phyloP scores from a whole-genome alignment of 30 jellyfish, hydroid and myxozoan genomes.

The Hydractinia symbiolongicarpus region DNA sequence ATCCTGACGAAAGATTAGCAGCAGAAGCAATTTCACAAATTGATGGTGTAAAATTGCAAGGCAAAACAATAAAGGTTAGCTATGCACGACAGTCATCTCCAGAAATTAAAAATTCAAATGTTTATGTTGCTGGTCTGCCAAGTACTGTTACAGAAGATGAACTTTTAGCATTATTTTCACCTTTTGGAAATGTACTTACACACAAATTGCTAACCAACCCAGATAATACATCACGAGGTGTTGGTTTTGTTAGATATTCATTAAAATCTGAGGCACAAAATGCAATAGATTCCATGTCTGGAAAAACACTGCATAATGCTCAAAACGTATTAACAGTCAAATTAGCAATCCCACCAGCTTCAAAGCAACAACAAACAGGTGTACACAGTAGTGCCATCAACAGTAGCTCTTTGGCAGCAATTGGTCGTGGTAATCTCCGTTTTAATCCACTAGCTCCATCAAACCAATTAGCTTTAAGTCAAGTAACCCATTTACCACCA shows the following conservation, averaged over 20 bases:
- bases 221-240: slow-evolving; percentile 82
- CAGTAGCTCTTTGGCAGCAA: slow-evolving; percentile 34
- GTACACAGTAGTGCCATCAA: slow-evolving; percentile 22
- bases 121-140: slow-evolving; percentile 92
- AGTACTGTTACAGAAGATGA: slow-evolving; percentile 71
- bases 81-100: slow-evolving; percentile 96
- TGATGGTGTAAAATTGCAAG: slow-evolving; percentile 73
- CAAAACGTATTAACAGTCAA: slow-evolving; percentile 68
- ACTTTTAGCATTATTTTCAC: slow-evolving; percentile 60
- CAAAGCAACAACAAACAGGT: slow-evolving; percentile 46
- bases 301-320: slow-evolving; percentile 51
- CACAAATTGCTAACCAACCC: slow-evolving; percentile 76
- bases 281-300: slow-evolving; percentile 89
- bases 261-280: slow-evolving; percentile 82
- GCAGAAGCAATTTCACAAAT: slow-evolving; percentile 75
- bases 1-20: slow-evolving; percentile 63
- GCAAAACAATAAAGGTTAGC: slow-evolving; percentile 84
- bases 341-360: slow-evolving; percentile 97
- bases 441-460: slow-evolving; percentile 69
- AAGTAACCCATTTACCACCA: neutral
- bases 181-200: slow-evolving; percentile 86
- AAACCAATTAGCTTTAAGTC: slow-evolving; percentile 7
- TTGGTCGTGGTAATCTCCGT: slow-evolving; percentile 46
- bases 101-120: slow-evolving; percentile 90
- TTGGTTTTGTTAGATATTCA: slow-evolving; percentile 91